Base-by-base conservation (phyloP, 2,888 invertebrate species). In the Aspidapion aeneum region DNA sequence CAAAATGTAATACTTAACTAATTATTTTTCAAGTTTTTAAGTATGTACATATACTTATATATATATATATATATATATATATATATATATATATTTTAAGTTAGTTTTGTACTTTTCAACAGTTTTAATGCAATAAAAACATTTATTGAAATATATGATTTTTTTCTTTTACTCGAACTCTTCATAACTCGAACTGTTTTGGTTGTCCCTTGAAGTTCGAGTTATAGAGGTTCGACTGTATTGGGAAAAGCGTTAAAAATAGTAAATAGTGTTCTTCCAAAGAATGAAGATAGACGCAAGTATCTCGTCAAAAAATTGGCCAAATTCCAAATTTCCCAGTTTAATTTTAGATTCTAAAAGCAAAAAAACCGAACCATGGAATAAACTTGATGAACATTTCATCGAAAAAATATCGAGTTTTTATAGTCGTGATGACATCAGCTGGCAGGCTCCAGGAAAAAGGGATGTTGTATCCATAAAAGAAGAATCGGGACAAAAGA, bases 351-450 rank as follows among this genome's bases (percentile, higher is more conserved):
- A 35, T 35, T 3, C 3, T 35, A 35, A 12, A 35, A 7, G 5
- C 12, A 12, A 3, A 35, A 35, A 35, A 35, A 35, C 35, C 3
- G 35, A 7, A 35, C 35, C 35, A 3, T 35, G 35, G 35, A 35
- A 35, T 35, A 35, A 35, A 35, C 35, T 35, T 35, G 12, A 12
- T n/a, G n/a, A n/a, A n/a, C n/a, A n/a, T n/a, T n/a, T 7, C 35
- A 12, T 35, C 12, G 35, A 35, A 35, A 35, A 35, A 35, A 35
- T 35, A 3, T 7, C 12, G 3, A 48, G 21, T 20, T 57, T 57
- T 48, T 57, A 57, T 21, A 18, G n/a, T 57, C 57, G 57, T 57
- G 22, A 57, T 21, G 18, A 1, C 21, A 57, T 57, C n/a, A 57
- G 21, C 18, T 17, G 57, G 12, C 22, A 57, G 21, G 57, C 57